These are phyloP conservation scores for Apus apus DNA, from an alignment of 2,113 vertebrate genomes.

Conservation along the genomic window DNA sequence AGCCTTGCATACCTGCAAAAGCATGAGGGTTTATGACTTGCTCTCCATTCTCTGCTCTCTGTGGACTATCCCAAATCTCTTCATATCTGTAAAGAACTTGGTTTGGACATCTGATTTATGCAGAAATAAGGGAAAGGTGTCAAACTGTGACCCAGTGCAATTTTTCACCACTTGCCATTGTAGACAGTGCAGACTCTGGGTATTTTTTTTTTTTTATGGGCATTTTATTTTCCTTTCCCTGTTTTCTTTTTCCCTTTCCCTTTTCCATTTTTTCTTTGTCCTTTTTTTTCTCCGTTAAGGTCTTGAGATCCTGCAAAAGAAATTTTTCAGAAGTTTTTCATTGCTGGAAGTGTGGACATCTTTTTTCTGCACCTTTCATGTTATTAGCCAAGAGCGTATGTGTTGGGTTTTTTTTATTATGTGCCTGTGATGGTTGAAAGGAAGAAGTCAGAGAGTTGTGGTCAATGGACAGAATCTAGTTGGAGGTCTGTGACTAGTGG, in stretches of 20 bases:
- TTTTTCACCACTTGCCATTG: not conserved
- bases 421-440: not conserved
- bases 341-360: not conserved
- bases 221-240: not conserved
- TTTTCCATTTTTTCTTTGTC: not conserved
- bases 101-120: not conserved
- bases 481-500: too few relatives aligned
- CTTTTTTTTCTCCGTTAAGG: not conserved
- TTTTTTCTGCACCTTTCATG: not conserved
- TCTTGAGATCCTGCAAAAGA: not conserved
- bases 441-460: too few relatives aligned
- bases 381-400: not conserved
- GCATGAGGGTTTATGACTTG: not conserved
- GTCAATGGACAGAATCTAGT: too few relatives aligned
- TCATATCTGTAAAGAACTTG: not conserved
- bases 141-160: not conserved
- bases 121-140: not conserved
- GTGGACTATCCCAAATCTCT: not conserved
- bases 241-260: too few relatives aligned
- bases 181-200: not conserved
- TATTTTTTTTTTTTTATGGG: not conserved
- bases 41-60: not conserved
- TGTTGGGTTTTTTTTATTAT: not conserved
- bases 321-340: not conserved
- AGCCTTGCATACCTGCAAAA: not conserved